Conservation (phyloP, 2,888 invertebrate species). For the Fragum fragum region DNA sequence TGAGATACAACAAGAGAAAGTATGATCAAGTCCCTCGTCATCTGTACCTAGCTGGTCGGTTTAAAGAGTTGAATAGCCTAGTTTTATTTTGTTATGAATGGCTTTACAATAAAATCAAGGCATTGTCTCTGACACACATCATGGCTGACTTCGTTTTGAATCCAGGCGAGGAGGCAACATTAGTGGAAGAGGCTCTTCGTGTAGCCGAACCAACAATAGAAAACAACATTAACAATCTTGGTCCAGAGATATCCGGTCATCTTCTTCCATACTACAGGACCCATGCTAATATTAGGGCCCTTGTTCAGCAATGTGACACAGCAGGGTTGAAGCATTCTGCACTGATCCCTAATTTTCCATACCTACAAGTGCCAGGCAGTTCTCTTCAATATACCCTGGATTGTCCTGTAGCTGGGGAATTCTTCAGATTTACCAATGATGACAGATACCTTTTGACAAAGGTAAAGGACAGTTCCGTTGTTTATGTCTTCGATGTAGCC, state of each 20-base stretch:
- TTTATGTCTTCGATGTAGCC: conserved; percentile 80
- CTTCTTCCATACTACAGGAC: conserved; percentile 84
- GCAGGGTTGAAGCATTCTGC: conserved; percentile 82
- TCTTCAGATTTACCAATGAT: conserved; percentile 73
- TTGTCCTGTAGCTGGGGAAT: conserved; percentile 69
- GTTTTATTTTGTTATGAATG: conserved; percentile 86
- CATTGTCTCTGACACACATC: conserved; percentile 83
- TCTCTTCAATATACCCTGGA: conserved; percentile 81
- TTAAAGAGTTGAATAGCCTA: conserved; percentile 82
- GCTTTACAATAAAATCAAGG: conserved; percentile 85
- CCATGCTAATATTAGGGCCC: conserved; percentile 81
- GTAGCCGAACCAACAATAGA: conserved; percentile 81
- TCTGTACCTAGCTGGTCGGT: conserved; percentile 81
- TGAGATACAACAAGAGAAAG: conserved; percentile 83
- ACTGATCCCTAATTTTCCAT: conserved; percentile 84
- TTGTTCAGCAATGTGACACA: conserved; percentile 84
- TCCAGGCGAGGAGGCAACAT: conserved; percentile 80
- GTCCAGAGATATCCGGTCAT: conserved; percentile 84
- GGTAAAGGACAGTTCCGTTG: conserved; percentile 73
- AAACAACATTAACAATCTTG: conserved; percentile 81
- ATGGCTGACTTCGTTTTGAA: conserved; percentile 84
- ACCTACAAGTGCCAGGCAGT: conserved; percentile 83
- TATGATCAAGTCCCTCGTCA: conserved; percentile 85
- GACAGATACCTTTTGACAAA: conserved; percentile 80
- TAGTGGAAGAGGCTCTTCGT: conserved; percentile 82